A percentile compares a stretch with the other conserved stretches of the same genome.
phyloP scores from a whole-genome alignment of 2,888 invertebrate species.

The Galerucella pusilla region DNA sequence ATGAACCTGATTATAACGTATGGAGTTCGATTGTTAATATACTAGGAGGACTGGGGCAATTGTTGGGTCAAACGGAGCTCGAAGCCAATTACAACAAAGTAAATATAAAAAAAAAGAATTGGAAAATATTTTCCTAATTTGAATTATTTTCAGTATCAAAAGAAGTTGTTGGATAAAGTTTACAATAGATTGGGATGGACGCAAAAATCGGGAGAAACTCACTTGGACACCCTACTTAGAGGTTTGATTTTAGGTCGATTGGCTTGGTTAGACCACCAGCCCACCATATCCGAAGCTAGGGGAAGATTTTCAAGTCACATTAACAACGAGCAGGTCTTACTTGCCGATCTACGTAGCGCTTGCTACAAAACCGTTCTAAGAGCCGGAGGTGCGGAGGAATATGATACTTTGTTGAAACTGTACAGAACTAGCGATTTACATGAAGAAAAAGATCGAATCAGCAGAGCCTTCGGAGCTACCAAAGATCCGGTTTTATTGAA shows the following conservation, averaged over 20 bases:
- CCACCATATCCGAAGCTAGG: constrained; percentile 81
- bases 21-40: constrained; percentile 89
- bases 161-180: constrained; percentile 78
- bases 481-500: constrained; percentile 76
- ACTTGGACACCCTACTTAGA: constrained; percentile 86
- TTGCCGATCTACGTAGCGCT: constrained; percentile 89
- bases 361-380: constrained; percentile 83
- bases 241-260: constrained; percentile 86
- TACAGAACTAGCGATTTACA: constrained; percentile 88
- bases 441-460: constrained; percentile 93
- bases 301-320: constrained; percentile 72
- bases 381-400: constrained; percentile 77
- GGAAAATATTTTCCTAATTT: constrained; percentile 14
- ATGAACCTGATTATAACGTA: constrained; percentile 92
- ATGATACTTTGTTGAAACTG: constrained; percentile 80
- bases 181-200: constrained; percentile 87
- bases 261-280: constrained; percentile 84
- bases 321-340: constrained; percentile 70
- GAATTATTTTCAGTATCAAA: constrained; percentile 70
- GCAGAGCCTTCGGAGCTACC: constrained; percentile 85
- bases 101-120: constrained; percentile 13
- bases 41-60: constrained; percentile 78
- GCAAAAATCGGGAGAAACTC: constrained; percentile 80
- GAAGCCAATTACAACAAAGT: constrained; percentile 75
- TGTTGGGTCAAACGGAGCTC: constrained; percentile 84